Conservation (phyloP, 2,113 vertebrate species). For the Rhinoptilus africanus region DNA sequence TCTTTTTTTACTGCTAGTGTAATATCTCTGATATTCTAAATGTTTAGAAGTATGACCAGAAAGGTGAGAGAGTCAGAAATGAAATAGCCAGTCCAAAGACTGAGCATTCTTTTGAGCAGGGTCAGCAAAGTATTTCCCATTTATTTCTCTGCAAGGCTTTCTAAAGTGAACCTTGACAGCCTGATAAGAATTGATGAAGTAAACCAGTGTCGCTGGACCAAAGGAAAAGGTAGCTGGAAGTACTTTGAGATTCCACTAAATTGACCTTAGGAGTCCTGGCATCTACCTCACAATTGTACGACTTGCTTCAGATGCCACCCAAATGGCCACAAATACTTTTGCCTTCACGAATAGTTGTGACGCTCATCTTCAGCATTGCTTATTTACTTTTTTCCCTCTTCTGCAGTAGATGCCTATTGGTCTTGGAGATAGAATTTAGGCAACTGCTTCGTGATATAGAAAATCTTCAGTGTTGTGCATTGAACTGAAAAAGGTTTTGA, state of each 20-base stretch:
- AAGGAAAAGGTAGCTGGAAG: not conserved
- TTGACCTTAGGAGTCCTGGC: not conserved
- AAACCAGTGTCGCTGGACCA: not conserved
- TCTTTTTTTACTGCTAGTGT: not conserved
- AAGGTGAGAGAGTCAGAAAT: slow-evolving; percentile 6
- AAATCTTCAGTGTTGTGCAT: not conserved
- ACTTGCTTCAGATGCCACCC: not conserved
- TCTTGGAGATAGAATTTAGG: not conserved
- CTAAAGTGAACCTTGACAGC: not conserved
- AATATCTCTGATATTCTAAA: slow-evolving; percentile 6
- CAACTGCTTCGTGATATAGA: not conserved
- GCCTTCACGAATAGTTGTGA: not conserved
- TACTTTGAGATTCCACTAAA: not conserved
- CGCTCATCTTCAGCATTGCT: not conserved
- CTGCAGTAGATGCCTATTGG: not conserved
- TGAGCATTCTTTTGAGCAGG: not conserved
- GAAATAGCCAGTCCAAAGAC: not conserved
- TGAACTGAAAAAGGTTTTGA: not conserved
- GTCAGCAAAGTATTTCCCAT: slow-evolving; percentile 23
- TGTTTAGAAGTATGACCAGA: not conserved
- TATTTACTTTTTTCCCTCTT: not conserved
- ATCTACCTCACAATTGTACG: not conserved
- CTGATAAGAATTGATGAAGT: not conserved
- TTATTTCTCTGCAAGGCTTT: not conserved
- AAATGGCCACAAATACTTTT: not conserved